phyloP scores from a whole-genome alignment of 2,888 invertebrate genomes.

The Tachystola acroxantha region DNA sequence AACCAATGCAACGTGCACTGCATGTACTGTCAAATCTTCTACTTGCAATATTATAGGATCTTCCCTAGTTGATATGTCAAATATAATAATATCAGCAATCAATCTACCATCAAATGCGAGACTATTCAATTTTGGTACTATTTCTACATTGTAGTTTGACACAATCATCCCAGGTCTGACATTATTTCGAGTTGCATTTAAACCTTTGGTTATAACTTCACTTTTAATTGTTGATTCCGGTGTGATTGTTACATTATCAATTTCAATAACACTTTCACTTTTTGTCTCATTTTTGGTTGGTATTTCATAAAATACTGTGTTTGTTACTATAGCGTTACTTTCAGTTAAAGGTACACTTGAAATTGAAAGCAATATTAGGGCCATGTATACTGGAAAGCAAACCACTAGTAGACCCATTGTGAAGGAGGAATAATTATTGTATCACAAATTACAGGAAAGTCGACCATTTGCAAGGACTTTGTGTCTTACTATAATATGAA shows the following conservation, averaged over 20 bases:
- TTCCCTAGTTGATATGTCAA: background rate
- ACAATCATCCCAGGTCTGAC: conserved; percentile 1
- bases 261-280: background rate
- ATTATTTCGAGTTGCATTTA: background rate
- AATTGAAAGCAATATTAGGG: too few relatives aligned
- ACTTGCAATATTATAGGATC: conserved; percentile 2
- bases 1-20: background rate
- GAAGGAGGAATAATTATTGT: too few relatives aligned
- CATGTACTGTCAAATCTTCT: background rate
- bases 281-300: background rate
- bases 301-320: background rate
- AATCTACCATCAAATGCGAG: conserved; percentile 1
- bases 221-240: background rate
- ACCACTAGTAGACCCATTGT: too few relatives aligned
- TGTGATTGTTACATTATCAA: background rate
- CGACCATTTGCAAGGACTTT: too few relatives aligned
- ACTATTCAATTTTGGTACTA: background rate
- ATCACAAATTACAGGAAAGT: too few relatives aligned
- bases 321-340: too few relatives aligned
- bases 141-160: background rate
- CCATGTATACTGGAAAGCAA: too few relatives aligned
- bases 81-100: background rate
- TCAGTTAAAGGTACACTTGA: too few relatives aligned
- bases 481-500: too few relatives aligned
- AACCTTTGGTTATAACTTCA: background rate